A percentile compares a stretch with the other conserved stretches of the same genome.
Evolutionary conservation across 2,113 vertebrate genomes (phyloP).

Genomic region (Oplegnathus fasciatus): DNA sequence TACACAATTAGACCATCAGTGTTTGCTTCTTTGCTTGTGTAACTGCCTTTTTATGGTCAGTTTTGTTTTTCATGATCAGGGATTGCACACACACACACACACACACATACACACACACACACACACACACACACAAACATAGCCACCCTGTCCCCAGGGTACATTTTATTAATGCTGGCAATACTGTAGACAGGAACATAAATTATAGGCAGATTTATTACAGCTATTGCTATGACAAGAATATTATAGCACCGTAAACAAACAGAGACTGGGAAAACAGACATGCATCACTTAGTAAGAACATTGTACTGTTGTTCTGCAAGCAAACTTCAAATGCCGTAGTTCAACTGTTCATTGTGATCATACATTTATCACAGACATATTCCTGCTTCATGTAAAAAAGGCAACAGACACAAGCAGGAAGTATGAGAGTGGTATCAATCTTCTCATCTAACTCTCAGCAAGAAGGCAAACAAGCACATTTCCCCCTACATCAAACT

Average conservation of each 20-base stretch:
- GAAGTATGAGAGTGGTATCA: no score
- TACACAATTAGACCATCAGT: background rate
- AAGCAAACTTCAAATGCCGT: conserved; percentile 2
- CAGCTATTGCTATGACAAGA: conserved; percentile 11
- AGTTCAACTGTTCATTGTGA: background rate
- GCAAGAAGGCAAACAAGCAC: no score
- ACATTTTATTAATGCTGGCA: conserved; percentile 56
- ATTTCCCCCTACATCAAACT: no score
- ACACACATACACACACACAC: conserved; percentile 1
- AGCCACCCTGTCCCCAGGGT: conserved; percentile 29
- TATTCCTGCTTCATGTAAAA: background rate
- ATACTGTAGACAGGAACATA: conserved; percentile 47
- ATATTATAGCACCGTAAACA: conserved; percentile 10
- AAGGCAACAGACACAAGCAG: background rate
- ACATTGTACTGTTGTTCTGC: conserved; percentile 1
- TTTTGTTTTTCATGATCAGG: conserved; percentile 13
- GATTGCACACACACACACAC: background rate
- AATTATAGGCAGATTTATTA: conserved; percentile 45
- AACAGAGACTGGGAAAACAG: conserved; percentile 13
- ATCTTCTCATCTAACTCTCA: no score
- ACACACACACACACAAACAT: conserved; percentile 24
- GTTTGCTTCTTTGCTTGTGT: background rate
- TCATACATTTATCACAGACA: conserved; percentile 7
- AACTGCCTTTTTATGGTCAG: conserved; percentile 21
- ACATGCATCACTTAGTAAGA: conserved; percentile 13